A percentile compares a stretch with the other conserved stretches of the same genome.
Evolutionary conservation across 1,140 invertebrate species (phyloP).

Genomic region (Venustaconcha ellipsiformis): DNA sequence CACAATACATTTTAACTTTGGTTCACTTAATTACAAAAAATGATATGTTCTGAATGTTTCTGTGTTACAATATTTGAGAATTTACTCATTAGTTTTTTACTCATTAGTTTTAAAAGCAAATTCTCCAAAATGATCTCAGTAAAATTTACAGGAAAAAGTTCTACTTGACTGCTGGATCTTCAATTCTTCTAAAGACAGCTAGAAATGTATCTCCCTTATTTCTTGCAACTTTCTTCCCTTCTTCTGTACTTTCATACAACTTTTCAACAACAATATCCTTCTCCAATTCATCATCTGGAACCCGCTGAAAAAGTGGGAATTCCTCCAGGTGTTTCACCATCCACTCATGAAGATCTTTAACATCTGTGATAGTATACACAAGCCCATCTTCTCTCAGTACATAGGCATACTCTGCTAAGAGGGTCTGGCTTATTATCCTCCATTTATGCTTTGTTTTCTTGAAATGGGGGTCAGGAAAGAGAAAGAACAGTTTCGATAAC

Average conservation of each 20-base stretch:
- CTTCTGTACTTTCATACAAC: constrained; percentile 93
- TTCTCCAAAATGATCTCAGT: too few species aligned
- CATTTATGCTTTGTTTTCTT: constrained; percentile 99
- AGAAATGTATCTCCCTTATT: constrained; percentile 95
- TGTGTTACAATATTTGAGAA: too few species aligned
- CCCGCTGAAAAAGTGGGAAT: constrained; percentile 89
- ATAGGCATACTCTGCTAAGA: constrained; percentile 98
- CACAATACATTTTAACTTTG: too few species aligned
- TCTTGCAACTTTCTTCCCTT: constrained; percentile 97
- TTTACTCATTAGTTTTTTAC: too few species aligned
- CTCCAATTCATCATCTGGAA: constrained; percentile 80
- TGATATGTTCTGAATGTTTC: too few species aligned
- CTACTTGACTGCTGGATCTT: constrained; percentile 66
- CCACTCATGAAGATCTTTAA: constrained; percentile 97
- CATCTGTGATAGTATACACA: constrained; percentile 98
- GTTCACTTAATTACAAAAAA: too few species aligned
- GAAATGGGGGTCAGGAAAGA: constrained; percentile 99
- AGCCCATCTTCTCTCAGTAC: constrained; percentile 85
- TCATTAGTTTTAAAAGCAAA: too few species aligned
- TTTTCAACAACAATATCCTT: constrained; percentile 88
- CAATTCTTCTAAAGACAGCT: constrained; percentile 82
- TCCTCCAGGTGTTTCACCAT: constrained; percentile 92
- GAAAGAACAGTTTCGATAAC: constrained; percentile 98
- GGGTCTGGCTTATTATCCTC: constrained; percentile 94
- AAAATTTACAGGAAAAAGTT: too few species aligned